Base-by-base conservation (phyloP, 2,888 invertebrate genomes). In the Drosophila subsilvestris region DNA sequence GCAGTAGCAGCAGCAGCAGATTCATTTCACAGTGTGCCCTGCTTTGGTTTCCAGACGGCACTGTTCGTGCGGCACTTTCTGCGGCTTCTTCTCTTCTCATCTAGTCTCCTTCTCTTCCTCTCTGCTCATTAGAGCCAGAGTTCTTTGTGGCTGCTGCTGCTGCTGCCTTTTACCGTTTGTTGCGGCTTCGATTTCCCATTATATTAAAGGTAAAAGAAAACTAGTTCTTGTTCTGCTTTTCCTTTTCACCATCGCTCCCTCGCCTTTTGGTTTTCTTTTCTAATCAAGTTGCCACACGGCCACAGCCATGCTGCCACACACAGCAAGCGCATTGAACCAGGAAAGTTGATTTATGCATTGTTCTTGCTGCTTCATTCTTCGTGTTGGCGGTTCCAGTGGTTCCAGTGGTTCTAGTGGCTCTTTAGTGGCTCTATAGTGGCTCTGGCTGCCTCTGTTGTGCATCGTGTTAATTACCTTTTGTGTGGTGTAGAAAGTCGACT, bases 391-490 rank as follows among this genome's bases (percentile, higher is more conserved):
- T n/a, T 37, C 37, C 7, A 37, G 37, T 37, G 37, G 37, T 37
- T 37, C 37, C 37, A 37, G 37, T 14, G 37, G 37, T 37, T 37
- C 32, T 0, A 12, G 47, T 54, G 54, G 29, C 17, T 57, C 47
- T 17, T 48, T 57, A 59, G 44, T 2, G 32, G n/a, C 56, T 47
- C 47, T 49, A 29, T 56, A 69, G 57, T 45, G 63, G 61, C 57
- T 62, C 54, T 49, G 47, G 51, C 54, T 47, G 37, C 37, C 14
- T 14, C 7, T n/a, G n/a, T n/a, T 37, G n/a, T 73, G 76, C 78
- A 70, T 63, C 71, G 80, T 86, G 78, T 82, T 86, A 83, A 82
- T 82, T 82, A 78, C 76, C 70, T 53, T 69, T 66, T 80, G 75
- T 72, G 67, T 44, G 44, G 49, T 55, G 47, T 69, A 32, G 62